Conservation (phyloP, 1,140 invertebrate species). For the Hormaphis cornu region DNA sequence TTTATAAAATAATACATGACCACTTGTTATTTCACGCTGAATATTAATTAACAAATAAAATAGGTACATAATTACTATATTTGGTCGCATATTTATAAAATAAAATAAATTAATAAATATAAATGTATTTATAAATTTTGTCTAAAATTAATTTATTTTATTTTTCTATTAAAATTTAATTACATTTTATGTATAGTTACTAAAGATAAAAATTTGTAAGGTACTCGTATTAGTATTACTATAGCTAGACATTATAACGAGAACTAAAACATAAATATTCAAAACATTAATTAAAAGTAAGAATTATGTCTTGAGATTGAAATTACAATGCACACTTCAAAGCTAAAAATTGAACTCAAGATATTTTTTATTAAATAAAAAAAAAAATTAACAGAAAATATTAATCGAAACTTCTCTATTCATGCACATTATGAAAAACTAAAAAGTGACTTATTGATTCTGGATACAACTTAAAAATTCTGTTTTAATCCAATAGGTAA, state of each 20-base stretch:
- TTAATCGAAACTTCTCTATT: not conserved
- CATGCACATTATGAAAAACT: constrained; percentile 4
- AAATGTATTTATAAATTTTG: constrained; percentile 11
- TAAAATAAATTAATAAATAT: not conserved
- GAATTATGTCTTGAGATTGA: constrained; percentile 6
- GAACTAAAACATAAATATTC: constrained; percentile 22
- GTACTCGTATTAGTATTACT: constrained; percentile 6
- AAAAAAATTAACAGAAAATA: constrained; percentile 8
- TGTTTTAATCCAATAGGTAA: not conserved
- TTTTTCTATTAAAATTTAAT: constrained; percentile 21
- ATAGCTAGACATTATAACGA: constrained; percentile 14
- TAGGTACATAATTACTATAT: not conserved
- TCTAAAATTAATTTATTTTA: constrained; percentile 25
- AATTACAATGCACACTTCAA: constrained; percentile 20
- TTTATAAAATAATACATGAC: constrained; percentile 6
- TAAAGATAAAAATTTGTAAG: constrained; percentile 28
- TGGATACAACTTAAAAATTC: not conserved
- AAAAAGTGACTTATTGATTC: constrained; percentile 18
- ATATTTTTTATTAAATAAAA: constrained; percentile 12
- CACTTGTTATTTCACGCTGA: not conserved
- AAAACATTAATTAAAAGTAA: not conserved
- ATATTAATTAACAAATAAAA: not conserved
- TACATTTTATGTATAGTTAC: constrained; percentile 9
- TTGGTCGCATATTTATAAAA: constrained; percentile 16
- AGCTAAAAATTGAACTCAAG: constrained; percentile 8